These are phyloP conservation scores for Enteromius paludinosus DNA, from an alignment of 2,797 vertebrate genomes.

Conservation along the genomic window DNA sequence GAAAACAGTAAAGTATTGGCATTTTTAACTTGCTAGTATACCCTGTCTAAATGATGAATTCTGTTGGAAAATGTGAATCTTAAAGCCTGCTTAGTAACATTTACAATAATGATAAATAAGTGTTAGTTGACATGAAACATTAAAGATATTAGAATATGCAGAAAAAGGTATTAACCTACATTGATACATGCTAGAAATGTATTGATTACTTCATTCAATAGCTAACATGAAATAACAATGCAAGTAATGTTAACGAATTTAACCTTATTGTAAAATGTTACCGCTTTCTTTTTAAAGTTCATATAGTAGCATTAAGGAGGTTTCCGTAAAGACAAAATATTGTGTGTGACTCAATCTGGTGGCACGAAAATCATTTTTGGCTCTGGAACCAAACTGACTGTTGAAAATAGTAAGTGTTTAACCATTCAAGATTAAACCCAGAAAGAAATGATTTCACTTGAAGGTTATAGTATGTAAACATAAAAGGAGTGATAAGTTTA, in stretches of 20 bases:
- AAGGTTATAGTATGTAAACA: neutral
- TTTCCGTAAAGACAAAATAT: slow-evolving; percentile 46
- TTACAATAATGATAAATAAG: neutral
- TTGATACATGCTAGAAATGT: neutral
- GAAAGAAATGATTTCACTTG: neutral
- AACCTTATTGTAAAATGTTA: neutral
- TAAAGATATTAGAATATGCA: neutral
- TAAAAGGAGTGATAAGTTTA: neutral
- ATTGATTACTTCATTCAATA: too few species aligned
- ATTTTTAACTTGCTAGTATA: neutral
- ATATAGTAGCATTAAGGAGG: neutral
- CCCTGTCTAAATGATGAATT: neutral
- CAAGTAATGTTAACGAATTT: neutral
- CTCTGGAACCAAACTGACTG: slow-evolving; percentile 56
- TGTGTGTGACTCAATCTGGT: slow-evolving; percentile 65
- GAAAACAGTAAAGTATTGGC: neutral
- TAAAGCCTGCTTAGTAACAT: neutral
- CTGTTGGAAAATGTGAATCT: neutral
- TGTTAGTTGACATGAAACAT: neutral
- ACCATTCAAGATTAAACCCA: neutral
- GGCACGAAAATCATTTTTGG: slow-evolving; percentile 58
- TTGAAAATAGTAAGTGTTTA: slow-evolving; percentile 62
- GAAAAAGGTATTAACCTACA: neutral
- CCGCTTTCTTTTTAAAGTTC: neutral
- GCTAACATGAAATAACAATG: too few species aligned